Percentiles rank a stretch among this genome's conserved stretches.
phyloP scores from a whole-genome alignment of 2,113 vertebrate genomes.

The Origma solitaria region DNA sequence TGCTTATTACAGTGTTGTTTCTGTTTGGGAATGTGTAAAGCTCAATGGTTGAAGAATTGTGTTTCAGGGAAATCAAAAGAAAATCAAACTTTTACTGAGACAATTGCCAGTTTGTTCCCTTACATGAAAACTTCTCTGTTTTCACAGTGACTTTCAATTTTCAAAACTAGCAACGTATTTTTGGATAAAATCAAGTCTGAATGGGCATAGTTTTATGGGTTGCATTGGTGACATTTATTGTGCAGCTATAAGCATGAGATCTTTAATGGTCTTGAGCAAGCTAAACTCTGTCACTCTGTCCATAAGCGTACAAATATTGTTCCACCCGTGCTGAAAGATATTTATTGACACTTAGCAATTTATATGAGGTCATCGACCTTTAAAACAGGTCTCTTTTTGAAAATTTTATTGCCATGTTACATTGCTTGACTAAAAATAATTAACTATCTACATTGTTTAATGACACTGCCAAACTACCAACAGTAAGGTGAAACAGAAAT shows the following conservation, averaged over 20 bases:
- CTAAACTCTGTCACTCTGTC: background rate
- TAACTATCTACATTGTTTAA: constrained; percentile 44
- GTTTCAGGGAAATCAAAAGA: constrained; percentile 29
- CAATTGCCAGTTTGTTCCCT: constrained; percentile 19
- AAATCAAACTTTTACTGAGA: constrained; percentile 29
- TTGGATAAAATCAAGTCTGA: background rate
- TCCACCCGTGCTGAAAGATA: constrained; percentile 3
- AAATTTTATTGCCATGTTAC: constrained; percentile 32
- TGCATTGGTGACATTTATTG: background rate
- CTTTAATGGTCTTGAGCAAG: background rate
- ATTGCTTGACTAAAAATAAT: constrained; percentile 54
- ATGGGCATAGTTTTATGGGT: background rate
- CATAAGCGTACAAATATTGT: background rate
- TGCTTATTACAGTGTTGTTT: background rate
- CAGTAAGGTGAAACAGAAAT: background rate
- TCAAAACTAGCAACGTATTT: background rate
- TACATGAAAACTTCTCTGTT: background rate
- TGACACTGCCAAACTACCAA: background rate
- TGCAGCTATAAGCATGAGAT: background rate
- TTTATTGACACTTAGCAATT: constrained; percentile 45
- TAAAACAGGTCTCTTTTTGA: constrained; percentile 31
- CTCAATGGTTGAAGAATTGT: background rate
- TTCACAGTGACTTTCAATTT: background rate
- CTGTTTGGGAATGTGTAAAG: background rate
- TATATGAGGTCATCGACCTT: background rate